Evolutionary conservation across 1,140 invertebrate genomes (phyloP), one percentile per base, ranked within the genome.

Genomic region (Carposina sasakii): DNA sequence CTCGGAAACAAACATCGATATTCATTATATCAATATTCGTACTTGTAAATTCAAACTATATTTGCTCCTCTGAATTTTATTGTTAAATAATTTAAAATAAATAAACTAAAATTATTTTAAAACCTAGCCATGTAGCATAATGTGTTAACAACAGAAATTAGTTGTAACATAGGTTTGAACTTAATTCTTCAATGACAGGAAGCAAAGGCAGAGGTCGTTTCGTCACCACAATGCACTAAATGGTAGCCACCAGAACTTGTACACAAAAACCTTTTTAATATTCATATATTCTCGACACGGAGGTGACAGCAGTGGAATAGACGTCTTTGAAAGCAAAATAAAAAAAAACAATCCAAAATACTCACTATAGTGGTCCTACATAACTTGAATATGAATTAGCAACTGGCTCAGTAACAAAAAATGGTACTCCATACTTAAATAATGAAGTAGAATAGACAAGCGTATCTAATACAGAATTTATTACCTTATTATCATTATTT

Each of bases 281-380:
- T 78, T 76, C 61, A 76, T 70, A 58, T 78, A 78, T 78, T 78
- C 75, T 37, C 52, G 37, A 56, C 69, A 67, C 60, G 57, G 53
- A 43, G 34, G 45, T 60, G 63, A 66, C 71, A 63, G 49, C 56
- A n/a, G n/a, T n/a, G n/a, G n/a, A n/a, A n/a, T n/a, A n/a, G 49
- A 48, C 48, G 55, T 40, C 52, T 39, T 61, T 40, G 63, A 64
- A 62, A 64, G 53, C 57, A 37, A 54, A 57, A 57, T 54, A 48
- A 60, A 57, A 47, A 65, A 67, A 67, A 62, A 56, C 42, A 50
- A 67, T 63, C 43, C 57, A 54, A 63, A 69, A 63, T 48, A 56
- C 37, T 62, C 55, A 54, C 50, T 36, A 55, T 63, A 60, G 57
- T 57, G 52, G 54, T 30, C 39, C 50, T 63, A 66, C 63, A 63